Evolutionary conservation across 2,113 vertebrate genomes (phyloP), one percentile per base, ranked within the genome.

Genomic region (Orcinus orca): DNA sequence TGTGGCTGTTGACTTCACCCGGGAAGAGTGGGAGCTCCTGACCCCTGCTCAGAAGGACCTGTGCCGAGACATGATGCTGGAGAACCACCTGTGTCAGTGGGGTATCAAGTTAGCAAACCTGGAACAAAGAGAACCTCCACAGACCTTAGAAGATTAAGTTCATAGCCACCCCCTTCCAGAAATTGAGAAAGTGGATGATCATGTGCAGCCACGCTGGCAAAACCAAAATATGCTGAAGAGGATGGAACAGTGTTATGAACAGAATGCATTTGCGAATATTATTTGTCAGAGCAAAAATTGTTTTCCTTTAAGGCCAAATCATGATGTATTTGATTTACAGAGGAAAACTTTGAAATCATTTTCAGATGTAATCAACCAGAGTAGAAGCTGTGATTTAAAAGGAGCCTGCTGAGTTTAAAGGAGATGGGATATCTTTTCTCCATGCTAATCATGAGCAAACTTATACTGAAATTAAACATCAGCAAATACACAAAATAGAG

Each of bases 1-100:
- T 8, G 92, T 96, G 36, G 50, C 89, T 2, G 88, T 97, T 85
- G 53, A 65, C 8, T 97, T 97, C 38, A 92, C 83, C 20, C 2
- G 25, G 82, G 82, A 88, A 67, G 97, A 97, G 83, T 97, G 97
- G 97, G 87, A 76, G 60, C 84, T 96, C 29, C 83, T 97, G 62
- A 73, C 4, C 26, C 60, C 77, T 1, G 0, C 20, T 6, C 79
- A 97, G 88, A 97, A 74, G 79, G 71, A 90, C n/a, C 83, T 97
- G 36, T 96, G 97, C 88, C 5, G 60, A 53, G 93, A 95, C 0
- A 77, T 97, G 71, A 96, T 95, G 91, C 21, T 94, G 65, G 97
- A 97, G 87, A 97, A 82, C 21, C 94, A 88, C 62, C 76, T 95
- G 38, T 97, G 33, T 83, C 95, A 15, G 9, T 96, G 60, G 97